A percentile compares a stretch with the other conserved stretches of the same genome.
phyloP scores from a whole-genome alignment of 2,888 invertebrate genomes.

The Cremastinae sp. region DNA sequence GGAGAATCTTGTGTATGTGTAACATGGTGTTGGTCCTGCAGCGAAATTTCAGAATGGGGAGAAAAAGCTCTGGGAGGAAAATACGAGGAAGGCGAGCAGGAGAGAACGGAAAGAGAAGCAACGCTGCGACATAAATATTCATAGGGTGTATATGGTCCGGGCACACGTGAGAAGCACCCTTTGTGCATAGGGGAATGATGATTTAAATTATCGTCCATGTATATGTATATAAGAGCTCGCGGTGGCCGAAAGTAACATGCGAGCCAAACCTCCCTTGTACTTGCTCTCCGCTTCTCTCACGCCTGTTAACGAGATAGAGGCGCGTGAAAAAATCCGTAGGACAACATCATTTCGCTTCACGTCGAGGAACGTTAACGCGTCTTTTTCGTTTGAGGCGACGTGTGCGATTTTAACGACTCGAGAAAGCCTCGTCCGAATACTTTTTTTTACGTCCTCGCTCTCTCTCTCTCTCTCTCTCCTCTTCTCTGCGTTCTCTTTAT shows the following conservation, averaged over 20 bases:
- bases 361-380: slow-evolving; percentile 49
- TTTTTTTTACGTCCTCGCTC: no score
- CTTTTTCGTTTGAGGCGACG: slow-evolving; percentile 42
- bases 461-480: no score
- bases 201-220: slow-evolving; percentile 60
- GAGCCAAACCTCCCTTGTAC: slow-evolving; percentile 16
- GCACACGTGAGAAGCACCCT: slow-evolving; percentile 62
- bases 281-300: slow-evolving; percentile 19
- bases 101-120: slow-evolving; percentile 25
- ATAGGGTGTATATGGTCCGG: slow-evolving; percentile 59
- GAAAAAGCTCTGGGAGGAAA: slow-evolving; percentile 14
- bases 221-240: slow-evolving; percentile 42
- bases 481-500: no score
- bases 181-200: slow-evolving; percentile 58
- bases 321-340: slow-evolving; percentile 52
- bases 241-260: slow-evolving; percentile 13
- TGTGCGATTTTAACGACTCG: slow-evolving; percentile 3
- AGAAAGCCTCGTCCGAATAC: no score
- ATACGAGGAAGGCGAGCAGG: background rate
- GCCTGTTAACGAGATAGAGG: slow-evolving; percentile 29
- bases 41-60: slow-evolving; percentile 19
- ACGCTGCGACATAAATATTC: slow-evolving; percentile 61
- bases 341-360: slow-evolving; percentile 52
- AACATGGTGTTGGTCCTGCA: slow-evolving; percentile 3
- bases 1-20: slow-evolving; percentile 36